These are phyloP conservation scores for Dyspetes luteomarginatus DNA, from an alignment of 2,888 invertebrate species.

Conservation along the genomic window DNA sequence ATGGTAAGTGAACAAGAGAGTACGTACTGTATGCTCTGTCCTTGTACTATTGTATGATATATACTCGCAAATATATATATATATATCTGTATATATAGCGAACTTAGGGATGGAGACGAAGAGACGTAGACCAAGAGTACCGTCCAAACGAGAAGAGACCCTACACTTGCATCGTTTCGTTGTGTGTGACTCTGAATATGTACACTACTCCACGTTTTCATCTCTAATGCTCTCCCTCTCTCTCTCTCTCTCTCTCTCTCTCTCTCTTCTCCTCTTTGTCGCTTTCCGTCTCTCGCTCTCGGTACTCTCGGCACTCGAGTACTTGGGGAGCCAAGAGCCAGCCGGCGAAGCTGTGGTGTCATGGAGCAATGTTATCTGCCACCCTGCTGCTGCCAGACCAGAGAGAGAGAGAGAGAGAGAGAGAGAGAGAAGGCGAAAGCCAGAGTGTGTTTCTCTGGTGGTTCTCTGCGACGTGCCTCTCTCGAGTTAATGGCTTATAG, in stretches of 20 bases:
- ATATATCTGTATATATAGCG: not conserved
- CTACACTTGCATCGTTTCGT: conserved; percentile 55
- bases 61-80: conserved; percentile 4
- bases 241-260: conserved; percentile 41
- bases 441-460: conserved; percentile 54
- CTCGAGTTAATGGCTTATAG: conserved; percentile 81
- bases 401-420: conserved; percentile 68
- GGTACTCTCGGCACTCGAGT: conserved; percentile 71
- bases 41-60: conserved; percentile 25
- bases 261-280: conserved; percentile 14
- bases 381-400: conserved; percentile 76
- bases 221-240: conserved; percentile 8
- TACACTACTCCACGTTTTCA: conserved; percentile 30
- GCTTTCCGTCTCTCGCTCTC: conserved; percentile 65
- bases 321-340: conserved; percentile 71
- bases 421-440: conserved; percentile 55
- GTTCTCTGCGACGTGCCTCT: conserved; percentile 67
- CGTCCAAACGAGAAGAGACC: conserved; percentile 37
- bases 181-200: conserved; percentile 54
- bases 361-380: conserved; percentile 81
- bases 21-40: conserved; percentile 20
- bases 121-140: conserved; percentile 33
- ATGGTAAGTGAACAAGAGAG: conserved; percentile 49
- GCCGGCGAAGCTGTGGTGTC: conserved; percentile 74
- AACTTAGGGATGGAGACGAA: conserved; percentile 32